Base-by-base conservation (phyloP, 1,140 invertebrate genomes). In the Drosophila serrata region DNA sequence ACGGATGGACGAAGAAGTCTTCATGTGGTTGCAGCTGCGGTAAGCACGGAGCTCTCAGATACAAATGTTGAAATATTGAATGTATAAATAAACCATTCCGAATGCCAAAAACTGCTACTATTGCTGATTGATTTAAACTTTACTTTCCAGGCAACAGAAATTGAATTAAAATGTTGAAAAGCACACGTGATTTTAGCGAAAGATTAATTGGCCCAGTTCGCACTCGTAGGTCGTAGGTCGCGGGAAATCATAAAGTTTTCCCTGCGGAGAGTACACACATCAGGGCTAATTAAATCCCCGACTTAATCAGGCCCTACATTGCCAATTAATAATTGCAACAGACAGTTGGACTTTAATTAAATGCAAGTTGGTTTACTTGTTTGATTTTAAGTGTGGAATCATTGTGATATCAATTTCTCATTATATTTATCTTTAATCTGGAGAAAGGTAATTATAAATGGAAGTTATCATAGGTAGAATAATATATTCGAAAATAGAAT, bases 41-140 rank as follows among this genome's bases (percentile, higher is more conserved):
- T 73, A 43, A 35, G 45, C 70, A 42, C 51, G 13, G 19, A 55
- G 15, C 37, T 57, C 37, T 57, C 49, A 78, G 74, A 69, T 69
- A 57, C 74, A 60, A 69, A 69, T 77, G 63, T 43, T 49, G 12
- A 49, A 55, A 29, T 40, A 51, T 46, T 55, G 46, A 43, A 76
- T 45, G 17, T n/a, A 60, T 59, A 61, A 60, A 77, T 76, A 77
- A 77, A 63, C 70, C 76, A 88, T 82, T 82, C 48, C 37, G 59
- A 67, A 53, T 63, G 70, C 63, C 75, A 63, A 42, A 53, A 31
- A 9, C 48, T 49, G 61, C 74, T 72, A 45, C 49, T 45, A 4
- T 31, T 35, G 19, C 31, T 62, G 48, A 67, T 77, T 67, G 72
- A 81, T 80, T 73, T 73, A 39, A 63, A 43, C 39, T 33, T 65